Percentiles rank a stretch among this genome's conserved stretches.
Evolutionary conservation across 2,113 vertebrate genomes (phyloP).

Genomic region (Podiceps cristatus): DNA sequence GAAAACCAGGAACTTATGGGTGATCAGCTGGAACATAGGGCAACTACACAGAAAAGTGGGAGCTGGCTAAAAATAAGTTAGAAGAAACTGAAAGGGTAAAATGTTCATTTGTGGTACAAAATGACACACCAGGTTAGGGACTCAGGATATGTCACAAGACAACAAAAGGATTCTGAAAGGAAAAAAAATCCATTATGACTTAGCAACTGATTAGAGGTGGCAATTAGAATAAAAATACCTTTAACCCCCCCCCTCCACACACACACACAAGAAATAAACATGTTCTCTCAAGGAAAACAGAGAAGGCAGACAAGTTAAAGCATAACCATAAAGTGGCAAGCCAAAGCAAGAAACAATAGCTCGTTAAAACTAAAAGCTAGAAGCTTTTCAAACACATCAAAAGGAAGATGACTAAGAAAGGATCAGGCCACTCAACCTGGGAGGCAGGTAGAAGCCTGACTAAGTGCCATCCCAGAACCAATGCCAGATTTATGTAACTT

Average conservation of each 20-base stretch:
- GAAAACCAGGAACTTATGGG: neutral
- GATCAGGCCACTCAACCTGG: neutral
- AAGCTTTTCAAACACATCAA: neutral
- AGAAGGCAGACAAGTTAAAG: conserved; percentile 11
- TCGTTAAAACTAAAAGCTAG: neutral
- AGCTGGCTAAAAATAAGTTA: neutral
- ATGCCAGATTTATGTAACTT: neutral
- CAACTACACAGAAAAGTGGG: neutral
- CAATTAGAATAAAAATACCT: neutral
- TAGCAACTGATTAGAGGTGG: neutral
- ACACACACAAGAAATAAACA: too few species aligned
- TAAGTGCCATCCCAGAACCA: neutral
- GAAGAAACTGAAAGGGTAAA: neutral
- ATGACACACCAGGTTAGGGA: neutral
- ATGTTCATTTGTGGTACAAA: neutral
- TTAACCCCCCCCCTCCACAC: too few species aligned
- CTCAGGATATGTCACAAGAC: neutral
- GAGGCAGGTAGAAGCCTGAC: neutral
- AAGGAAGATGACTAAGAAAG: neutral
- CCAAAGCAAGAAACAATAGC: neutral
- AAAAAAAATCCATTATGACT: neutral
- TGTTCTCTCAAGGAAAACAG: neutral
- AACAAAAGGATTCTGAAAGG: neutral
- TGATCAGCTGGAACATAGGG: neutral
- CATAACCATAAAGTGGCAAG: neutral